Evolutionary conservation across 2,113 vertebrate genomes (phyloP), one percentile per base, ranked within the genome.

Genomic region (Oxyura jamaicensis): DNA sequence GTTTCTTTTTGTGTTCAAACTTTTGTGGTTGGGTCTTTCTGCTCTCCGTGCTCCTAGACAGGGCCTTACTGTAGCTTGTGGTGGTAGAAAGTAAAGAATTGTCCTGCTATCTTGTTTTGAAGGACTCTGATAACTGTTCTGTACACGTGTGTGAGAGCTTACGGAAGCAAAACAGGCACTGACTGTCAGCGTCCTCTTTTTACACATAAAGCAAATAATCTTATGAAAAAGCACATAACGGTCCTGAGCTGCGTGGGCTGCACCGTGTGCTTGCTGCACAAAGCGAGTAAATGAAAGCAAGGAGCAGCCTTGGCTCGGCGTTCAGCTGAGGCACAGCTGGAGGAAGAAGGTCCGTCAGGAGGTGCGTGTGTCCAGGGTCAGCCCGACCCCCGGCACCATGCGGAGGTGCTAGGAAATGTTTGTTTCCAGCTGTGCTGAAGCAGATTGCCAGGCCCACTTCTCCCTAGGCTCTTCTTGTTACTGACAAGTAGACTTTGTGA

Each of bases 121-220:
- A 73, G 63, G 33, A 36, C 44, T 66, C 68, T 35, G 28, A 11
- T 83, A 80, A 41, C 23, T 13, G 19, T 29, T 62, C 11, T 0
- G 5, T 19, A 21, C 19, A 10, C 0, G 0, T 76, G 42, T 7
- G 14, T 2, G 6, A 63, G 26, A 35, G 9, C 41, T 75, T 39
- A 42, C 28, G 50, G 35, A 68, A 83, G 53, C 39, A 55, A 73
- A 80, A 10, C 35, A 28, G n/a, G 42, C 0, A 2, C 42, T 68
- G 28, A 12, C 59, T 36, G 42, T 44, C 55, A 39, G 33, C 29
- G 29, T 3, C 4, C 26, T 42, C 88, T 80, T 42, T 33, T 9
- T 65, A 23, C 58, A 22, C 39, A 41, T 28, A 44, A 83, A 62
- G 23, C 21, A 59, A 50, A 50, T 50, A 41, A 53, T 75, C 28